Evolutionary conservation across 2,113 vertebrate genomes (phyloP).

Genomic region (Cottus gobio): DNA sequence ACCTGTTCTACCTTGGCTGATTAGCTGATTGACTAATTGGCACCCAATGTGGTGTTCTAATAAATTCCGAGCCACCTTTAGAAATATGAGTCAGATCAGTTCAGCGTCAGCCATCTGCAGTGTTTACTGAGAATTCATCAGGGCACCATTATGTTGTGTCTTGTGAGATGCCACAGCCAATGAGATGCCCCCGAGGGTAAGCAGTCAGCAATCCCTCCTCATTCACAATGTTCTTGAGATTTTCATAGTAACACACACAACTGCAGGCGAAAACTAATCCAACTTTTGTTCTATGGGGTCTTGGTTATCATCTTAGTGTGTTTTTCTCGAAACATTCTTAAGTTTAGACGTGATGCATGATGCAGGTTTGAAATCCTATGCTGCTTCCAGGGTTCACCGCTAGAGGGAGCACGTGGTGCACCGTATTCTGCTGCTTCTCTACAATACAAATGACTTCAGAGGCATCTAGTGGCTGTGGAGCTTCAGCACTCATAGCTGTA

Average conservation of each 20-base stretch:
- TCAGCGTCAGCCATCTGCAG: background rate
- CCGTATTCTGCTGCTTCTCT: background rate
- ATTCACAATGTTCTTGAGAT: background rate
- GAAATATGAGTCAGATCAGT: background rate
- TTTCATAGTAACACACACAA: background rate
- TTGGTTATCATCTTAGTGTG: background rate
- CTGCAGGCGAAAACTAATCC: background rate
- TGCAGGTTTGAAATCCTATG: background rate
- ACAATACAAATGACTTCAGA: conserved; percentile 36
- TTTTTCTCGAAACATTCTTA: background rate
- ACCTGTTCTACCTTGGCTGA: background rate
- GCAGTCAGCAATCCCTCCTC: background rate
- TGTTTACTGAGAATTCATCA: background rate
- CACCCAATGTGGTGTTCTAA: background rate
- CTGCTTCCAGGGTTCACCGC: too few relatives aligned
- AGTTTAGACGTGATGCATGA: background rate
- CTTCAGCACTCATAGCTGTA: background rate
- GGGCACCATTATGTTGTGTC: background rate
- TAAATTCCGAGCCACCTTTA: background rate
- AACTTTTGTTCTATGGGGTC: background rate
- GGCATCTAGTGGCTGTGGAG: conserved; percentile 64
- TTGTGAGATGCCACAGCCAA: conserved; percentile 13
- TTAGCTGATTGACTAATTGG: background rate
- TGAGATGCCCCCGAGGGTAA: background rate
- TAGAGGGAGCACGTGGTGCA: background rate